These are phyloP conservation scores for Crotalus helleri DNA, from an alignment of 2,113 vertebrate genomes.

Conservation along the genomic window DNA sequence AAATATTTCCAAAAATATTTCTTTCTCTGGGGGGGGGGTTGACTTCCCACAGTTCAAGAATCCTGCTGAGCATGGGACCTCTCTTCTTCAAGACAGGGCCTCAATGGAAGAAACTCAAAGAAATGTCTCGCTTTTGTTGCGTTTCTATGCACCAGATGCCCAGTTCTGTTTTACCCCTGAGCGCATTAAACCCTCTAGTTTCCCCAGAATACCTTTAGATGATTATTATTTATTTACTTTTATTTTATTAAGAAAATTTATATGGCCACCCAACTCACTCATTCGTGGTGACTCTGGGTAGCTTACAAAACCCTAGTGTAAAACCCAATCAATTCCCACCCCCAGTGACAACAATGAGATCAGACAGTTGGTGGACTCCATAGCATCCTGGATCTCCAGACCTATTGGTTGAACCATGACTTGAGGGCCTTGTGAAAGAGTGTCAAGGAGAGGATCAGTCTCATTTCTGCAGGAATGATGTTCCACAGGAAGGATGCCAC, in stretches of 20 bases:
- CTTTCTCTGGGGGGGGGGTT: too few species aligned
- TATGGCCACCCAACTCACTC: not conserved
- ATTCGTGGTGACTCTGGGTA: not conserved
- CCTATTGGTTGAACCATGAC: not conserved
- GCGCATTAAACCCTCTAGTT: not conserved
- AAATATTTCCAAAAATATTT: too few species aligned
- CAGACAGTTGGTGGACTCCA: not conserved
- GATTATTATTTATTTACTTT: not conserved
- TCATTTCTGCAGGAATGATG: not conserved
- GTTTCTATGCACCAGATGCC: too few species aligned
- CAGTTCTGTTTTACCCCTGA: too few species aligned
- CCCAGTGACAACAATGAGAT: too few species aligned
- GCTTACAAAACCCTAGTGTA: not conserved
- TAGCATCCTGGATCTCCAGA: not conserved
- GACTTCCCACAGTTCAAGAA: not conserved
- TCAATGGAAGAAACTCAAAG: not conserved
- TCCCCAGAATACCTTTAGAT: not conserved
- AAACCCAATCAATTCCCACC: not conserved
- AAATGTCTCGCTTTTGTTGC: too few species aligned
- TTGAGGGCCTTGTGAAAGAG: not conserved
- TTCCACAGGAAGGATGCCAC: not conserved
- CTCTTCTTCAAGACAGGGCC: not conserved
- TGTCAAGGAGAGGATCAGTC: not conserved
- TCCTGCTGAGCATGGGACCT: not conserved
- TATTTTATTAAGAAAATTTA: not conserved